Percentiles rank a stretch among this genome's conserved stretches.
These are phyloP conservation scores for Imbricaverruca yamaguchii DNA, from an alignment of 2,888 invertebrate genomes.

Conservation along the genomic window DNA sequence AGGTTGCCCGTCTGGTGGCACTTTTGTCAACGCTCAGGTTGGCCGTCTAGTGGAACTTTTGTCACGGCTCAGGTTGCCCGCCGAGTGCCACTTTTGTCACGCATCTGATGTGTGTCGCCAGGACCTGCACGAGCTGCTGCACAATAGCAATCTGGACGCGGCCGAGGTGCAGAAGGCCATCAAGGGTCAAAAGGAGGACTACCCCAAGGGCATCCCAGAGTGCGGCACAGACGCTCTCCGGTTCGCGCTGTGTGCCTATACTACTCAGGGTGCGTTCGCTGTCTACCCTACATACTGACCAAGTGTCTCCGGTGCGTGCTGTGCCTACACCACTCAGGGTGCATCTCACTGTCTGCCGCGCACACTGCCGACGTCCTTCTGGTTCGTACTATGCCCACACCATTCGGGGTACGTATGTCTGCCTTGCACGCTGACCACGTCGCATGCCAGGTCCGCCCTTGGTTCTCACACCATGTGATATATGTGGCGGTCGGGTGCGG, in stretches of 20 bases:
- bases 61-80: too few relatives aligned
- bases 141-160: conserved; percentile 73
- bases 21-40: too few relatives aligned
- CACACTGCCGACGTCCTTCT: conserved; percentile 47
- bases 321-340: neutral
- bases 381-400: conserved; percentile 86
- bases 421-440: neutral
- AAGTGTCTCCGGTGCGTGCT: neutral
- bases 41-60: too few relatives aligned
- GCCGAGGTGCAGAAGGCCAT: conserved; percentile 66
- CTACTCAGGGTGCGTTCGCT: conserved; percentile 56
- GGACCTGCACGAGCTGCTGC: conserved; percentile 61
- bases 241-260: conserved; percentile 83
- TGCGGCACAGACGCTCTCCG: conserved; percentile 92
- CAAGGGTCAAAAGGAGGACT: conserved; percentile 53
- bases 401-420: conserved; percentile 53
- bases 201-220: conserved; percentile 87
- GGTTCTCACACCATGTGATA: too few relatives aligned
- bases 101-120: conserved; percentile 37
- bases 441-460: too few relatives aligned
- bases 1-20: too few relatives aligned
- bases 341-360: neutral
- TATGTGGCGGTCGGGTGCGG: too few relatives aligned
- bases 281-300: neutral
- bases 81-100: too few relatives aligned